Evolutionary conservation across 2,888 invertebrate genomes (phyloP).

Genomic region (Spilosoma lubricipeda): DNA sequence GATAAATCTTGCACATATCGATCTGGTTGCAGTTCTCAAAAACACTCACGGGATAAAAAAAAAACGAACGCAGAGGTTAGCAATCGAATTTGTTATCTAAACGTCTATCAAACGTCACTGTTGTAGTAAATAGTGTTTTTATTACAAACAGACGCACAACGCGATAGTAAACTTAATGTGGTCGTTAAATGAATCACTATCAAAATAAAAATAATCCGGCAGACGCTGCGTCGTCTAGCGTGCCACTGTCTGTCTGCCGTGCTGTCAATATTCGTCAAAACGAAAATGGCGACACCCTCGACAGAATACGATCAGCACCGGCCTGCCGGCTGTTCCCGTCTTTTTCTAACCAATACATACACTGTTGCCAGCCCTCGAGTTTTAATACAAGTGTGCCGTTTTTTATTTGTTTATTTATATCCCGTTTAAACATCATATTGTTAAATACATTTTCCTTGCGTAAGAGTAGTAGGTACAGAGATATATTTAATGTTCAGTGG

Average conservation of each 20-base stretch:
- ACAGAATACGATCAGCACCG: constrained; percentile 84
- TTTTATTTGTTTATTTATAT: not conserved
- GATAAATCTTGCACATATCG: constrained; percentile 86
- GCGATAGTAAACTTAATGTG: constrained; percentile 65
- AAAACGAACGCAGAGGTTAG: constrained; percentile 81
- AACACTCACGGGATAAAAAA: constrained; percentile 75
- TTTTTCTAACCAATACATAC: constrained; percentile 50
- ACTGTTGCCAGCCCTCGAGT: not conserved
- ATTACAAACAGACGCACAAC: constrained; percentile 65
- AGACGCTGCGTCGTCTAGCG: constrained; percentile 84
- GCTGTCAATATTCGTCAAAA: constrained; percentile 92
- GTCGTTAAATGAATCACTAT: constrained; percentile 81
- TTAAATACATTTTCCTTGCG: not conserved
- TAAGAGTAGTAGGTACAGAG: too few relatives aligned
- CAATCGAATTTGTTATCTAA: constrained; percentile 75
- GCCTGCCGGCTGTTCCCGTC: constrained; percentile 68
- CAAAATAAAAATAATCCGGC: constrained; percentile 85
- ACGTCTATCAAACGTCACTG: constrained; percentile 73
- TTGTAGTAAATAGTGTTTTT: constrained; percentile 68
- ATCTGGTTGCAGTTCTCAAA: constrained; percentile 85
- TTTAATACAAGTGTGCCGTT: not conserved
- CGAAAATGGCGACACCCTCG: constrained; percentile 90
- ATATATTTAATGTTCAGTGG: too few relatives aligned
- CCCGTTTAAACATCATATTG: not conserved
- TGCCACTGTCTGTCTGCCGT: constrained; percentile 85